phyloP scores from a whole-genome alignment of 1,140 invertebrate species.

The Cotesia typhae region DNA sequence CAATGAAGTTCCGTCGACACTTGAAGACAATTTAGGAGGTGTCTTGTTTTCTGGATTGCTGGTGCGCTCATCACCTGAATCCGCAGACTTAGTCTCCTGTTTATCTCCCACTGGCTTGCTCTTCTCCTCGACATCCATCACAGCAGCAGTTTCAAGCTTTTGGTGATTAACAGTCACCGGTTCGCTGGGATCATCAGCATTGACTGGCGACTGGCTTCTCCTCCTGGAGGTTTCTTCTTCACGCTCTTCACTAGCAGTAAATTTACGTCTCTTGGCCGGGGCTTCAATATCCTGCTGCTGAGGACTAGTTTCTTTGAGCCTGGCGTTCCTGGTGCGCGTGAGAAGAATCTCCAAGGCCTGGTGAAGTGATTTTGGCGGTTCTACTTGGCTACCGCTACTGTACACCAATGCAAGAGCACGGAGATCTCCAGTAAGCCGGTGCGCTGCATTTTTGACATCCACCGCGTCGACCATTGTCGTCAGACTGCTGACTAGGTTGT shows the following conservation, averaged over 20 bases:
- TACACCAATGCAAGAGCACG: constrained; percentile 68
- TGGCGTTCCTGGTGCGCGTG: constrained; percentile 50
- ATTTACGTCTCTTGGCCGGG: constrained; percentile 61
- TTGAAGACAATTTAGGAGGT: constrained; percentile 15
- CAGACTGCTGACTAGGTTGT: constrained; percentile 67
- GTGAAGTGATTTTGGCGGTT: constrained; percentile 53
- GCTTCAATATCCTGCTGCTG: constrained; percentile 52
- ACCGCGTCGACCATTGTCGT: constrained; percentile 66
- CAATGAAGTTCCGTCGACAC: constrained; percentile 24
- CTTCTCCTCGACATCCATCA: constrained; percentile 41
- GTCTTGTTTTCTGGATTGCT: constrained; percentile 27
- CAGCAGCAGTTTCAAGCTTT: constrained; percentile 35
- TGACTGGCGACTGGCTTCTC: constrained; percentile 39
- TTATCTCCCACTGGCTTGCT: constrained; percentile 39
- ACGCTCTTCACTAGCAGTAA: constrained; percentile 47
- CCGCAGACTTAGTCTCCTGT: constrained; percentile 32
- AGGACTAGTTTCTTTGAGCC: constrained; percentile 49
- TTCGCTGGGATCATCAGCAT: constrained; percentile 24
- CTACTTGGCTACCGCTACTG: constrained; percentile 59
- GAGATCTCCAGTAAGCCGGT: constrained; percentile 67
- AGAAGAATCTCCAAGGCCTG: constrained; percentile 54
- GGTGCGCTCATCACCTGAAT: constrained; percentile 33
- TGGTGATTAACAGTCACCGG: constrained; percentile 16
- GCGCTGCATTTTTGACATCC: constrained; percentile 64
- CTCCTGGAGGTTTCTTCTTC: constrained; percentile 38